Base-by-base conservation (phyloP, 1,140 invertebrate genomes). In the Drosophila melanica region DNA sequence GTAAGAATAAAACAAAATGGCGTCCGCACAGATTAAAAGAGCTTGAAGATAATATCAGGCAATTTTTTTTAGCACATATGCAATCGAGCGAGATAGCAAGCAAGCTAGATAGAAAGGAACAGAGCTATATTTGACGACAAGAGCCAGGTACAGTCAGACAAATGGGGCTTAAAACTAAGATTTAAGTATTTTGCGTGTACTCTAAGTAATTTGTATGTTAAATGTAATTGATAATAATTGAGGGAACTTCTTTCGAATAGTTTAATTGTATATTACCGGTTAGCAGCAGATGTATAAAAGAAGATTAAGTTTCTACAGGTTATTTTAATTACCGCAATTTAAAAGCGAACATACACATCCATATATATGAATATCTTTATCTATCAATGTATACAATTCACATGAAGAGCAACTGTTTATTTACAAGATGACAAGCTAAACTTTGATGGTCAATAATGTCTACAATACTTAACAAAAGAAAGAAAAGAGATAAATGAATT, bases 71-170 rank as follows among this genome's bases (percentile, higher is more conserved):
- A 7, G 5, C 27, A n/a, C 12, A 9, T 20, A 65, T 47, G 14
- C 55, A 33, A 45, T 18, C 5, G 41, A 58, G 41, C 35, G 51
- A 70, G 47, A 48, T 39, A 20, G 65, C 41, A 58, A 18, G 27
- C 23, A n/a, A 23, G 20, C 2, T 33, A 10, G 10, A 6, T 4
- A 42, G 16, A 51, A 30, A 35, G 35, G 37, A 18, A 35, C n/a
- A 37, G 27, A 27, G 35, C n/a, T 33, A 51, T 45, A 37, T 33
- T 18, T 1, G 18, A 50, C 5, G 23, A 9, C 47, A 30, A 18
- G 10, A 47, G 30, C 14, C 35, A 60, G 47, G 65, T 69, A 69
- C 57, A 69, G 66, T 69, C 58, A 50, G 60, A 48, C 68, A 48
- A 16, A 55, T 39, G 47, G 59, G 14, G 60, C 35, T 57, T 57